Evolutionary conservation across 2,888 invertebrate genomes (phyloP).

Genomic region (Chalcosyrphus nemorum): DNA sequence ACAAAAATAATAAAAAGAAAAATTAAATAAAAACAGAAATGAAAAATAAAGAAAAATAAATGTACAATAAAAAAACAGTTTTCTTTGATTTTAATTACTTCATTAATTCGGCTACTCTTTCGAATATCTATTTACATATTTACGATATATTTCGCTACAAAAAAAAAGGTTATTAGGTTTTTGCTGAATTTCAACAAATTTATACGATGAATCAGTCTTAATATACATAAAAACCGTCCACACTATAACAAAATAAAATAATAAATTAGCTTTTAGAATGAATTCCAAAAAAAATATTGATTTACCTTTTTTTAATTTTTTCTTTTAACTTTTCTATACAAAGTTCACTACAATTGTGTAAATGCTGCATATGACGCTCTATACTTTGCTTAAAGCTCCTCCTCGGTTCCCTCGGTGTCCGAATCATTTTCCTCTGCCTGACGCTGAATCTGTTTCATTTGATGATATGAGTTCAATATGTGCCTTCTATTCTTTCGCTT

Average conservation of each 20-base stretch:
- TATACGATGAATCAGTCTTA: constrained; percentile 66
- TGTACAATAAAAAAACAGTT: constrained; percentile 35
- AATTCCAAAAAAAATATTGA: not conserved
- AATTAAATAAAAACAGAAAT: constrained; percentile 15
- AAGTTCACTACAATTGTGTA: constrained; percentile 31
- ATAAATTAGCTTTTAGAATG: not conserved
- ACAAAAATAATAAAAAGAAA: constrained; percentile 11
- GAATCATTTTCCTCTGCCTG: constrained; percentile 34
- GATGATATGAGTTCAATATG: constrained; percentile 49
- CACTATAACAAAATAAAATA: constrained; percentile 19
- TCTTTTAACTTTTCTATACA: constrained; percentile 7
- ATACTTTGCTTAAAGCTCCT: constrained; percentile 31
- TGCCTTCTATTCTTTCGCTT: constrained; percentile 69
- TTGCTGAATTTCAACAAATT: constrained; percentile 56
- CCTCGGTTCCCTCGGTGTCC: constrained; percentile 34
- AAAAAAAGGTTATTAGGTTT: constrained; percentile 38
- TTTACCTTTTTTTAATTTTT: constrained; percentile 1
- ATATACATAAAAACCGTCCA: constrained; percentile 53
- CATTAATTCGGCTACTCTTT: constrained; percentile 34
- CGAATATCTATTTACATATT: constrained; percentile 44
- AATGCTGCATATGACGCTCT: constrained; percentile 12
- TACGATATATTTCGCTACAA: constrained; percentile 45
- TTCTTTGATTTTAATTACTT: constrained; percentile 22
- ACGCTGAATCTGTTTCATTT: constrained; percentile 38
- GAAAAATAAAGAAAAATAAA: not conserved